Base-by-base conservation (phyloP, 1,140 invertebrate genomes). In the Asobara japonica region DNA sequence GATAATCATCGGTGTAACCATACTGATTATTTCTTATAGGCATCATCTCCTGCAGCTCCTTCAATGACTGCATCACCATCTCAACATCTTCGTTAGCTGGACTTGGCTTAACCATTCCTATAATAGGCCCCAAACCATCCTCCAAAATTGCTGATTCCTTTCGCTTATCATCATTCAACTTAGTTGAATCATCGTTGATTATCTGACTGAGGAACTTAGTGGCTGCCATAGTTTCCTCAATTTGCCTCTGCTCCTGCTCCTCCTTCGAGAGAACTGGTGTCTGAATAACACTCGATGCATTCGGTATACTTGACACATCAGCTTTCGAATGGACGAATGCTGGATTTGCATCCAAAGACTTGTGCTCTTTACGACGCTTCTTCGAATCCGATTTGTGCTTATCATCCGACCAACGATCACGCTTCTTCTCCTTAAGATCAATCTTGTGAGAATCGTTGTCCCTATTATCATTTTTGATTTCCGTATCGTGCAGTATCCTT, bases 171-270 rank as follows among this genome's bases (percentile, higher is more conserved):
- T 71, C 76, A 48, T 20, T 67, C 61, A 22, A 71, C 76, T 27
- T 65, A 25, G 13, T 64, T 2, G 69, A 73, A 67, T 84, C 82
- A 5, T 86, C 84, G 16, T 88, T 86, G 74, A 90, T 83, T 75
- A 88, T 78, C 82, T 87, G 85, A 87, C 88, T 87, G 78, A 90
- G 69, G 80, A 84, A 76, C 77, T 82, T 77, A 80, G 90, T 82
- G 81, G 89, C 81, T 78, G 87, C 86, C 82, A 89, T 79, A 75
- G 84, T 80, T 82, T 86, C 78, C 72, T 86, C 84, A 25, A 86
- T 86, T 48, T 86, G 84, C 4, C 82, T 78, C 33, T 84, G 83
- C 64, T 86, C 85, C 65, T 86, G 83, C 31, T 86, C 84, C 22
- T 86, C 82, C 60, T 79, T 84, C 2, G 82, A 71, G 8, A 83